Evolutionary conservation across 2,888 invertebrate genomes (phyloP), one percentile per base, ranked within the genome.

Genomic region (Hydrotaea diabolus): DNA sequence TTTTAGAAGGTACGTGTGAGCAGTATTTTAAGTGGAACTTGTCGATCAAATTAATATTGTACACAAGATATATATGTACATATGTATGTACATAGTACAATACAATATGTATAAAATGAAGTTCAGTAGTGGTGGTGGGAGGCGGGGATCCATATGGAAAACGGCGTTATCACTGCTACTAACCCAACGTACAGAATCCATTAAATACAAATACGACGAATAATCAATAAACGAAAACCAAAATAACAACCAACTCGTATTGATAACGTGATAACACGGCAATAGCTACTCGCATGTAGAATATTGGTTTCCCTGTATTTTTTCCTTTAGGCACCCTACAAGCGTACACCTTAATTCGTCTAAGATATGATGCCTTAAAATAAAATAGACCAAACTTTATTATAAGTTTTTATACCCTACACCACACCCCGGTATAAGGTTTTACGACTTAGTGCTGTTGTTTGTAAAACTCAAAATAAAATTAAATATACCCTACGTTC

Each of bases 121-220:
- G n/a, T n/a, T n/a, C n/a, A n/a, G n/a, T n/a, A n/a, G n/a, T n/a
- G n/a, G n/a, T n/a, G n/a, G n/a, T n/a, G n/a, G 19, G 17, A 17
- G 17, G 17, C 17, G 53, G 17, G 36, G 36, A 39, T 66, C 11
- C 46, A 31, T 31, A 15, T 23, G 31, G 7, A 39, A 39, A 39
- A 39, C 49, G n/a, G 31, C 23, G 39, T 39, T 21, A 55, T 3
- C 4, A 31, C 17, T 39, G 39, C 17, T 39, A 72, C 26, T 64
- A 76, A 57, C 72, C 43, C 57, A 71, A 57, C 36, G 31, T 15
- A 73, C 72, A 77, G 76, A 80, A 77, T 73, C 77, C 39, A 77
- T 85, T 77, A 77, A 85, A 83, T 79, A 82, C 80, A 78, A 85
- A 85, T 82, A 77, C 76, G 85, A 83, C 36, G 75, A 79, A 86